phyloP scores from a whole-genome alignment of 2,113 vertebrate species.

The Caracal caracal region DNA sequence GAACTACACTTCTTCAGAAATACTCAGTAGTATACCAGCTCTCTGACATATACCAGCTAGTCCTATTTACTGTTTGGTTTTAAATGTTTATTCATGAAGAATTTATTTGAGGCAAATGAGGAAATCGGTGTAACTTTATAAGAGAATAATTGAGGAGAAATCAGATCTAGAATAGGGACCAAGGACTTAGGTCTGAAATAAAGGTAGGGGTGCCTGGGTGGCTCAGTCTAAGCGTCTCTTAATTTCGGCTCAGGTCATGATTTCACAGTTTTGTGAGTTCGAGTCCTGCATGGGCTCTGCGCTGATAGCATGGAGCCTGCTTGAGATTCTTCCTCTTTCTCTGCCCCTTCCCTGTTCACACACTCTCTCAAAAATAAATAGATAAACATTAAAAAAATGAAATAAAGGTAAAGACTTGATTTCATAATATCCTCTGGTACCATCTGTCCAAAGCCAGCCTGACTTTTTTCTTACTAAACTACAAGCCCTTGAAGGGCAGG shows the following conservation, averaged over 20 bases:
- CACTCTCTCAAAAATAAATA: too few relatives aligned
- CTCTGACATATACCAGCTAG: not conserved
- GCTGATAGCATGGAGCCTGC: too few relatives aligned
- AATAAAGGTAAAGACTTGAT: not conserved
- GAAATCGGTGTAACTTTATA: not conserved
- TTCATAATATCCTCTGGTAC: not conserved
- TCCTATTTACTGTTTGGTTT: not conserved
- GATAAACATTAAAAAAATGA: not conserved
- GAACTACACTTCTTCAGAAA: not conserved
- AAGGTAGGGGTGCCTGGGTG: not conserved
- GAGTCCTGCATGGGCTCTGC: too few relatives aligned
- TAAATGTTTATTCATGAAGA: not conserved
- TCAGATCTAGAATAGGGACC: not conserved
- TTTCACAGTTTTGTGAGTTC: too few relatives aligned
- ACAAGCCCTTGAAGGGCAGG: not conserved
- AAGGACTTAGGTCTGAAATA: not conserved
- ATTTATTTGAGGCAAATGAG: not conserved
- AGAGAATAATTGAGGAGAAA: not conserved
- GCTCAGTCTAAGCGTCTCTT: too few relatives aligned
- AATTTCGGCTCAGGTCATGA: too few relatives aligned
- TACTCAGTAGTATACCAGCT: not conserved
- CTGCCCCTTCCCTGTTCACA: too few relatives aligned
- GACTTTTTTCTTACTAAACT: not conserved
- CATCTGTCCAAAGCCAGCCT: not conserved
- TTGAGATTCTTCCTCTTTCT: too few relatives aligned